Percentiles rank a stretch among this genome's conserved stretches.
These are phyloP conservation scores for Pseudoips prasinana DNA, from an alignment of 2,888 invertebrate genomes.

Conservation along the genomic window DNA sequence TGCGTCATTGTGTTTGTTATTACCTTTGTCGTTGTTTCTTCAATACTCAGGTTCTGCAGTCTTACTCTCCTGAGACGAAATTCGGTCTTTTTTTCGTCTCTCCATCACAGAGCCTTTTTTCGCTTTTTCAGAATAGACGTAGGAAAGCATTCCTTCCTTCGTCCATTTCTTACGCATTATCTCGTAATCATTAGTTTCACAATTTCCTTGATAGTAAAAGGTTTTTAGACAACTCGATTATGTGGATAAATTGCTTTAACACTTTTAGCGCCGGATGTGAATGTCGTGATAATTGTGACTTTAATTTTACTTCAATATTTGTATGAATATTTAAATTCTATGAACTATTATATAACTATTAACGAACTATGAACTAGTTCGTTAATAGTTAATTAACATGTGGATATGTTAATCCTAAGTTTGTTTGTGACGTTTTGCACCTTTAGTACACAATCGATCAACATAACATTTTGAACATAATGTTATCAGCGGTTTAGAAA, in stretches of 20 bases:
- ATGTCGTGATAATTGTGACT: too few relatives aligned
- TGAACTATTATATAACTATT: too few relatives aligned
- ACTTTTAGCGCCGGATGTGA: slow-evolving; percentile 23
- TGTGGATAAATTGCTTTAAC: slow-evolving; percentile 47
- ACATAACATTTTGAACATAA: too few relatives aligned
- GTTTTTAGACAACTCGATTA: slow-evolving; percentile 66
- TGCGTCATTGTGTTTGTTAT: slow-evolving; percentile 22
- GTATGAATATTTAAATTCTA: too few relatives aligned
- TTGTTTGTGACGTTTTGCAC: too few relatives aligned
- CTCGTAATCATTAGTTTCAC: slow-evolving; percentile 75
- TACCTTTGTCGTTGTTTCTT: slow-evolving; percentile 35
- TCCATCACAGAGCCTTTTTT: slow-evolving; percentile 74
- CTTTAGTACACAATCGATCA: too few relatives aligned
- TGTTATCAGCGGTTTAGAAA: too few relatives aligned
- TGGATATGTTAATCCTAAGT: too few relatives aligned
- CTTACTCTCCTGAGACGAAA: slow-evolving; percentile 80
- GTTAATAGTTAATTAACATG: too few relatives aligned
- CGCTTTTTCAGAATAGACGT: slow-evolving; percentile 74
- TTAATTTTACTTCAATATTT: too few relatives aligned
- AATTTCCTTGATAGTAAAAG: slow-evolving; percentile 64
- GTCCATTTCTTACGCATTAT: slow-evolving; percentile 78
- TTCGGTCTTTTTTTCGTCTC: slow-evolving; percentile 76
- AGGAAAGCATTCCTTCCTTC: slow-evolving; percentile 68
- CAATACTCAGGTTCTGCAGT: slow-evolving; percentile 70
- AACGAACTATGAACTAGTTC: too few relatives aligned